A percentile compares a stretch with the other conserved stretches of the same genome.
Conservation (phyloP, 2,888 invertebrate species). For the Leptarthrus brevirostris region DNA sequence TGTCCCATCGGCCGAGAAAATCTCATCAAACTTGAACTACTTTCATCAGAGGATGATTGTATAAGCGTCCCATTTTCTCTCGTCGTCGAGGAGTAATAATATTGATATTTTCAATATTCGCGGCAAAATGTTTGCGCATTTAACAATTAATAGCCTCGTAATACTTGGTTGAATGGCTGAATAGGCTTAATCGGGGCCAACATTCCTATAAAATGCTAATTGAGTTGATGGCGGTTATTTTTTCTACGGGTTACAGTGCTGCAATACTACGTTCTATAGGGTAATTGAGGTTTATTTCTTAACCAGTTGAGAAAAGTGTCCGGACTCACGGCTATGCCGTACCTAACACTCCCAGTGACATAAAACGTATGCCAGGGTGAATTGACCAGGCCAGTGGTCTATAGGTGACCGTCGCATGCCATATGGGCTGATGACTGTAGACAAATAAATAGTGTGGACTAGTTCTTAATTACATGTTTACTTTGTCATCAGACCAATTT, state of each 20-base stretch:
- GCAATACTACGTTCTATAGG: background rate
- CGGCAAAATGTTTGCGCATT: background rate
- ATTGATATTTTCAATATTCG: background rate
- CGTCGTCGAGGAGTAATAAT: background rate
- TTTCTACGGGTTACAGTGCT: conserved; percentile 11
- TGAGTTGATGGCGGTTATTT: conserved; percentile 37
- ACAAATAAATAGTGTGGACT: conserved; percentile 26
- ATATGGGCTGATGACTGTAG: conserved; percentile 45
- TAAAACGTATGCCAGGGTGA: background rate
- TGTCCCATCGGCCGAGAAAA: background rate
- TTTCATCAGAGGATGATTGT: background rate
- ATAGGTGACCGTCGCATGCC: conserved; percentile 13
- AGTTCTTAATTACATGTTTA: conserved; percentile 51
- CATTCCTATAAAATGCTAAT: conserved; percentile 44
- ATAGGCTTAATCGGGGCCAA: conserved; percentile 42
- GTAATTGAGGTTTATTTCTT: conserved; percentile 37
- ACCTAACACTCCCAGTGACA: conserved; percentile 14
- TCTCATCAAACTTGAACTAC: conserved; percentile 23
- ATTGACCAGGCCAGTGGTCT: conserved; percentile 23
- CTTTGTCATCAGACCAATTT: conserved; percentile 46
- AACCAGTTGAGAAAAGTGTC: conserved; percentile 8
- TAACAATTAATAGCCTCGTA: conserved; percentile 10
- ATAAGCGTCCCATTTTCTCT: background rate
- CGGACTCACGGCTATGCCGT: conserved; percentile 11
- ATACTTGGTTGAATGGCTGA: conserved; percentile 10